Percentiles rank a stretch among this genome's conserved stretches.
phyloP scores from a whole-genome alignment of 2,797 vertebrate species.

The Amniataba percoides region DNA sequence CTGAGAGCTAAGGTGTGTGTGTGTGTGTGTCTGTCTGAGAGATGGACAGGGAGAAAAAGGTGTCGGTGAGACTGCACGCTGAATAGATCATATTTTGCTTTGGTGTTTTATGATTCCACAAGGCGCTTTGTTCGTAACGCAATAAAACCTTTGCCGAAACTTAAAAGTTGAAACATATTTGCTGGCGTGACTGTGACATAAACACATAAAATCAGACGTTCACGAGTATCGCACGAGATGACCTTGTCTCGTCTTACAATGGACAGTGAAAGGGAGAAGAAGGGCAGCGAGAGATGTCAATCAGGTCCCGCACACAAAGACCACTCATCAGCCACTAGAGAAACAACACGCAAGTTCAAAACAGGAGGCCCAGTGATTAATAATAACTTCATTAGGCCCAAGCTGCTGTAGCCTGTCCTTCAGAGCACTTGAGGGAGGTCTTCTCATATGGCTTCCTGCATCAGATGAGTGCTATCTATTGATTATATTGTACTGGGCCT shows the following conservation, averaged over 20 bases:
- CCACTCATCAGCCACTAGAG: slow-evolving; percentile 83
- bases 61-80: slow-evolving; percentile 41
- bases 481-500: slow-evolving; percentile 85
- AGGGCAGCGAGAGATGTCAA: slow-evolving; percentile 47
- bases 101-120: slow-evolving; percentile 31
- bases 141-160: slow-evolving; percentile 36
- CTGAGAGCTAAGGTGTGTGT: slow-evolving; percentile 34
- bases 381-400: slow-evolving; percentile 85
- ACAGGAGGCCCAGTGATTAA: slow-evolving; percentile 83
- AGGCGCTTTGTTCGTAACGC: slow-evolving; percentile 12
- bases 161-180: slow-evolving; percentile 29
- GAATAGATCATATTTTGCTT: slow-evolving; percentile 41
- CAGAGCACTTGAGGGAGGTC: slow-evolving; percentile 86
- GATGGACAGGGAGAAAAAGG: slow-evolving; percentile 47
- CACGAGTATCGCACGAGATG: slow-evolving; percentile 10
- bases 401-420: slow-evolving; percentile 84
- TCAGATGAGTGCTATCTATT: slow-evolving; percentile 86
- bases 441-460: slow-evolving; percentile 85
- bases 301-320: slow-evolving; percentile 62
- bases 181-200: slow-evolving; percentile 3
- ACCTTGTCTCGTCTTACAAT: slow-evolving; percentile 30
- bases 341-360: slow-evolving; percentile 83
- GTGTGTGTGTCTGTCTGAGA: slow-evolving; percentile 16
- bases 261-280: slow-evolving; percentile 49
- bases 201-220: slow-evolving; percentile 17